Base-by-base conservation (phyloP, 2,113 vertebrate genomes). In the Bettongia penicillata region DNA sequence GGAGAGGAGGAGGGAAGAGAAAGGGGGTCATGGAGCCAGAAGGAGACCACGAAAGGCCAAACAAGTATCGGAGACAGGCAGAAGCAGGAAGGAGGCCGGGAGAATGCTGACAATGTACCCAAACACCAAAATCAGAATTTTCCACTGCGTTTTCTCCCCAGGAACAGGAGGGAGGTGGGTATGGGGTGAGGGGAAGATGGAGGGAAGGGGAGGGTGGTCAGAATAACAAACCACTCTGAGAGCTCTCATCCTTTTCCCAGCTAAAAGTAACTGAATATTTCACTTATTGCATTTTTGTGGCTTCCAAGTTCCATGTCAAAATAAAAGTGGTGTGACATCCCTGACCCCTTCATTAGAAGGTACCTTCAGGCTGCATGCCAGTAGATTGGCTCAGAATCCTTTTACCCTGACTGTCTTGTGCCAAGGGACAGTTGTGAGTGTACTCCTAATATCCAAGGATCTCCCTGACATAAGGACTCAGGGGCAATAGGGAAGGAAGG, bases 261-360 rank as follows among this genome's bases (percentile, higher is more conserved):
- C 68, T 84, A 84, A 53, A 51, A 94, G 26, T 25, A 53, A 93
- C 51, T 95, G 3, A 53, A 94, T 93, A 90, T 51, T 89, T 53
- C 49, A 91, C 26, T 51, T 55, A 47, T 57, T 92, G 25, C 50
- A 84, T 61, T 90, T 92, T 93, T 26, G 23, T 11, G 23, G 37
- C 49, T 90, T 94, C 49, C 49, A 53, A 55, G 26, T n/a, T 16
- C 28, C 24, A 10, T 89, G 43, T 68, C 47, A 53, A 53, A 91
- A 91, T 25, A 25, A 37, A 23, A 77, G 37, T 77, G 51, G 28
- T 89, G 22, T 28, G 22, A 14, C 91, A 84, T 91, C 47, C 37
- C n/a, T 90, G 7, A 47, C n/a, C 68, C n/a, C n/a, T 84, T 84
- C 55, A 24, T 47, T 89, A 55, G 9, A 3, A 50, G 48, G 31